phyloP scores from a whole-genome alignment of 92 coral and sea anemone species.

The Siderastrea siderea region DNA sequence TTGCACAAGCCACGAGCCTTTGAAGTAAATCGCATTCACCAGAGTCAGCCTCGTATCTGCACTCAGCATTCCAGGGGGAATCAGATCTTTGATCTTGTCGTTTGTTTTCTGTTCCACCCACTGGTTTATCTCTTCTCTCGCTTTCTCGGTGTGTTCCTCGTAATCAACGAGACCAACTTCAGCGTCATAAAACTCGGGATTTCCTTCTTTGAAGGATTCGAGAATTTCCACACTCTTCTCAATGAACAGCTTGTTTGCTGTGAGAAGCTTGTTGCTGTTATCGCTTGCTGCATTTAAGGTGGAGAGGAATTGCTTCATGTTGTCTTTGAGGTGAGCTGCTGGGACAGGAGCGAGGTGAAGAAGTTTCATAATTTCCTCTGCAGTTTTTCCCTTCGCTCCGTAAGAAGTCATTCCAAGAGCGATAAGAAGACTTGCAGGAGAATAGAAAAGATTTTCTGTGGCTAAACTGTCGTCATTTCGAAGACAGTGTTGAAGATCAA shows the following conservation, averaged over 20 bases:
- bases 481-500: conserved; percentile 67
- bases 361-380: conserved; percentile 62
- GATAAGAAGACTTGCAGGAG: conserved; percentile 83
- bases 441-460: conserved; percentile 82
- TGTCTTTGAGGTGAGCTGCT: conserved; percentile 46
- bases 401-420: conserved; percentile 90
- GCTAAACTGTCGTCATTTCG: conserved; percentile 22
- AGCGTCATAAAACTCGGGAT: conserved; percentile 70
- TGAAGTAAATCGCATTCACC: conserved; percentile 94
- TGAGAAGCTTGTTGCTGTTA: conserved; percentile 67
- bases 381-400: conserved; percentile 95
- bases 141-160: conserved; percentile 58
- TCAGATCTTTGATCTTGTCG: conserved; percentile 80
- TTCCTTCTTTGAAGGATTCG: conserved; percentile 60
- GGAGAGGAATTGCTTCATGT: conserved; percentile 77
- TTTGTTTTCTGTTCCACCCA: conserved; percentile 92
- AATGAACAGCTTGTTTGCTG: conserved; percentile 86
- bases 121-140: conserved; percentile 76
- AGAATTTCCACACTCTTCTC: conserved; percentile 80
- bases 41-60: conserved; percentile 73
- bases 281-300: conserved; percentile 57
- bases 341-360: conserved; percentile 67
- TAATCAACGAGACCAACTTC: conserved; percentile 85
- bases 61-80: conserved; percentile 79
- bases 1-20: conserved; percentile 83